Evolutionary conservation across 1,140 invertebrate genomes (phyloP), one percentile per base, ranked within the genome.

Genomic region (Drosophila oshimai): DNA sequence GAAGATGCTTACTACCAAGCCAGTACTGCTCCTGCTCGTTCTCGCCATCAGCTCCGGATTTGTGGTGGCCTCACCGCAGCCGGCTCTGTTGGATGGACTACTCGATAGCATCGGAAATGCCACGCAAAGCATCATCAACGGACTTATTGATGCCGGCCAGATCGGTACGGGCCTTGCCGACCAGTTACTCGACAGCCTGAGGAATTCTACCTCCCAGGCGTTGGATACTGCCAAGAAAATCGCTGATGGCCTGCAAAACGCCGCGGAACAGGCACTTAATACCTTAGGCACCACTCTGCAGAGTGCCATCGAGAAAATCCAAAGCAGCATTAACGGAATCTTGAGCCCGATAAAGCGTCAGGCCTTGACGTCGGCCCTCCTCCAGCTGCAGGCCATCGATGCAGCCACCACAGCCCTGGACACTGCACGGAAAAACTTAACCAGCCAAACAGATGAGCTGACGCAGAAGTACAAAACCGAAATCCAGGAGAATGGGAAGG

Each of bases 1-100:
- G 7, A 36, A 13, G 36, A 86, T 86, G 80, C 70, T 79, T 34
- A 51, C 72, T 41, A 76, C 15, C 61, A 86, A 74, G 49, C 22
- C 62, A 41, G 39, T 68, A 6, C 12, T 80, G 20, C 33, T 87
- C 13, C 26, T 87, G 53, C 15, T 86, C 6, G 47, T 58, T 4
- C 39, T 86, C 7, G 54, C 76, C 37, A 36, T 86, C 29, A 51
- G 80, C 42, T 50, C 58, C n/a, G 42, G 51, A 9, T 57, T 18
- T 29, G 68, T 69, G 20, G 28, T 45, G 26, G 42, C 62, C 34
- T 39, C 26, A 13, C 72, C 71, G 3, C 44, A 42, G 1, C 37
- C 12, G 0, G 13, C 2, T 0, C n/a, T 86, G 1, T 29, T 75
- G 4, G 34, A 36, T 12, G 31, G 17, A 5, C 2, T 84, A 3